Base-by-base conservation (phyloP, 2,888 invertebrate genomes). In the Drosophila recens region DNA sequence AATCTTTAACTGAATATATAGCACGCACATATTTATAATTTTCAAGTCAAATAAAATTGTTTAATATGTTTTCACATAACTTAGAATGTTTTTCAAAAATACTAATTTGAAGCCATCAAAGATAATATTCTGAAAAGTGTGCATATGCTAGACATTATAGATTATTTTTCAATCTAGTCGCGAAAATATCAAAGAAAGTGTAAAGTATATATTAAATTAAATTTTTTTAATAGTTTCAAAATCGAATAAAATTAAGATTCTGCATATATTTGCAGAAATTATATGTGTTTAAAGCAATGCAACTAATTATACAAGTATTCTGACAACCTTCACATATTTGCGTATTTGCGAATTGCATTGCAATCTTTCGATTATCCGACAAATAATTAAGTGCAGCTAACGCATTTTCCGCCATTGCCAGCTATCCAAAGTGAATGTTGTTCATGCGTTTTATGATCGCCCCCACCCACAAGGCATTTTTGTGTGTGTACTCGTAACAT, bases 361-460 rank as follows among this genome's bases (percentile, higher is more conserved):
- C 34, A 61, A 61, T 57, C 52, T 58, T 65, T 53, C 33, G 53
- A 34, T 34, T 58, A 66, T 45, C 38, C 38, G 49, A 51, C 53
- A 51, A 52, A 67, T 53, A 62, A 63, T 75, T 77, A 49, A 66
- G 65, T 53, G 62, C 43, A 43, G 8, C 56, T 45, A 80, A 72
- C 72, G 72, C 75, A 87, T 87, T 87, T 82, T 65, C 72, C 68
- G 72, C 72, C 68, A 81, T 81, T 67, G 68, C 61, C 43, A 53
- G 51, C 51, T 46, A 59, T 43, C 48, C 56, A 71, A 82, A 87
- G 88, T 85, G 88, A 87, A 87, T 82, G 88, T 87, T 85, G 82
- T 68, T 79, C 74, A 63, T 73, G 57, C 68, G 68, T 76, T 73
- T 68, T 73, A 74, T 73, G 65, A 68, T 78, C 65, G 62, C 58